phyloP scores from a whole-genome alignment of 2,113 vertebrate genomes.

The Takifugu flavidus region DNA sequence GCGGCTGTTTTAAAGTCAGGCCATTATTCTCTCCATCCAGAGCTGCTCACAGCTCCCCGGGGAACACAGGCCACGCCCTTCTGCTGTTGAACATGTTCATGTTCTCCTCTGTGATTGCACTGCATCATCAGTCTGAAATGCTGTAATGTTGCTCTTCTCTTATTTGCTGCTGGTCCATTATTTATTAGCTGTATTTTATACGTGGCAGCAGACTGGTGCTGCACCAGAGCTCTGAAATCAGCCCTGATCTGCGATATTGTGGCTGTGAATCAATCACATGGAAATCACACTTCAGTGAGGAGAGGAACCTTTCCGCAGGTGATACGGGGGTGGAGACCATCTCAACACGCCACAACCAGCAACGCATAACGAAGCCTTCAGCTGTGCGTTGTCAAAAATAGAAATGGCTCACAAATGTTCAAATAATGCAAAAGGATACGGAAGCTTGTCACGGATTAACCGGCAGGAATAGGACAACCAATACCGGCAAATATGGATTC shows the following conservation, averaged over 20 bases:
- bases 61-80: slow-evolving; percentile 3
- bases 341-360: slow-evolving; percentile 26
- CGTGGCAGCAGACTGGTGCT: slow-evolving; percentile 26
- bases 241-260: slow-evolving; percentile 28
- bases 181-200: slow-evolving; percentile 57
- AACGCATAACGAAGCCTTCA: slow-evolving; percentile 32
- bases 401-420: slow-evolving; percentile 32
- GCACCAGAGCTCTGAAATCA: slow-evolving; percentile 28
- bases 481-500: slow-evolving; percentile 14
- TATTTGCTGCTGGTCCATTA: slow-evolving; percentile 58
- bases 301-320: slow-evolving; percentile 39
- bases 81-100: slow-evolving; percentile 32
- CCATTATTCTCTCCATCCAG: slow-evolving; percentile 14
- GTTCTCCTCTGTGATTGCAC: slow-evolving; percentile 24
- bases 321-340: slow-evolving; percentile 28
- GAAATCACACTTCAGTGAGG: slow-evolving; percentile 40
- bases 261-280: slow-evolving; percentile 29
- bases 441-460: slow-evolving; percentile 29
- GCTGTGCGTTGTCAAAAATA: slow-evolving; percentile 36
- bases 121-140: slow-evolving; percentile 43
- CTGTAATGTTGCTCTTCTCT: slow-evolving; percentile 40
- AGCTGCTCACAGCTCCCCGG: slow-evolving; percentile 21
- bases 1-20: background rate
- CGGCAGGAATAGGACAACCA: slow-evolving; percentile 10
- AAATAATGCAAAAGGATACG: slow-evolving; percentile 42